Base-by-base conservation (phyloP, 64 coral and sea anemone genomes). In the Anthopleura sola region DNA sequence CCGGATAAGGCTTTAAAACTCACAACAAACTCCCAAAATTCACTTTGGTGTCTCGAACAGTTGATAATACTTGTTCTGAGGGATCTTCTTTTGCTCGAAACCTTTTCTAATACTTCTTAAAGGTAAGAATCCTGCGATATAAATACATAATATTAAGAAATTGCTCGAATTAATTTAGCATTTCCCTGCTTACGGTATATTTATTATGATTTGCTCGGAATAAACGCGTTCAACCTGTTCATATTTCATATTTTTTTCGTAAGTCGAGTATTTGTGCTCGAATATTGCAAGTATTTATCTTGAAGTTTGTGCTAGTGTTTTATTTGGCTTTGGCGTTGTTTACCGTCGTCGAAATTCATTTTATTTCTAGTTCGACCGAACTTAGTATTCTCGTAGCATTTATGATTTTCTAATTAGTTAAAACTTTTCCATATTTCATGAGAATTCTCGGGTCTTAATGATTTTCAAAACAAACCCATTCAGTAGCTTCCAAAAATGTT, bases 1-100 rank as follows among this genome's bases (percentile, higher is more conserved):
- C 66, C 66, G 66, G 66, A 71, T 71, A 71, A 71, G 11, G 66
- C 66, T 71, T 71, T 71, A 71, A 71, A 71, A 33, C 66, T 34
- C 1, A n/a, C 8, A 71, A 71, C 66, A 32, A 71, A 31, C 66
- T 32, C n/a, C 31, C 58, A 15, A 71, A 11, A 32, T 71, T 71
- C 66, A 71, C 66, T 71, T 23, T 1, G 66, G 66, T 34, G 66
- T 71, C 66, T 28, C n/a, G n/a, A 71, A 29, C 66, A 71, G n/a
- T 71, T 71, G 66, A 14, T 34, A 71, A 31, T 34, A 71, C 26
- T 71, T 69, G 29, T 69, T 71, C 10, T 28, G 10, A 15, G 66
- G 26, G 58, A 26, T 24, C 13, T 71, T 71, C 20, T 34, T 71
- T 71, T 10, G 28, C 3, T 31, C 15, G 29, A 36, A 16, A 64